Base-by-base conservation (phyloP, 1,140 invertebrate species). In the Zaprionus taronus region DNA sequence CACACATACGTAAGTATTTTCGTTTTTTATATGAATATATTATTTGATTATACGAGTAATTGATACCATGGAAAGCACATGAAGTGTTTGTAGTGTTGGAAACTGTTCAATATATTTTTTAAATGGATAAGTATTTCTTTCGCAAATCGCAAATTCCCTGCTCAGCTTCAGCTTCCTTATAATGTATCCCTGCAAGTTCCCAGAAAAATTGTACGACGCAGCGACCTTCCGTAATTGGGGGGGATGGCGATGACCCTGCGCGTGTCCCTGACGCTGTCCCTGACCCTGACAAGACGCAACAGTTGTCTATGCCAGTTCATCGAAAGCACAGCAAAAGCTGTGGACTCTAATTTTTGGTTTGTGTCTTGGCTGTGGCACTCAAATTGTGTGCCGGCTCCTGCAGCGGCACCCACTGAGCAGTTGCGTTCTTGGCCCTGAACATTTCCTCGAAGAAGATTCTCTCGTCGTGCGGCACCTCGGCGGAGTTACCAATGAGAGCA, bases 371-470 rank as follows among this genome's bases (percentile, higher is more conserved):
- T 77, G 81, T 41, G 44, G 34, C 68, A 38, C 61, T 64, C 73
- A 90, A 91, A 36, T 80, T 90, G 11, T 55, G 82, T 1, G 67
- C 74, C 5, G 83, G 83, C 69, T 92, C 91, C 4, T 92, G 91
- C 2, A 95, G 79, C 20, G 94, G 93, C 17, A 95, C 85, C 94
- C 94, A 95, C 86, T 94, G 94, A 4, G 94, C 94, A 0, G 94
- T 94, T 7, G 94, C 94, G 55, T 93, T 94, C 65, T 94, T 94
- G 28, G 94, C 94, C 9, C 94, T 92, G 57, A 95, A 87, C 76
- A 95, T 93, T 69, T 94, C 93, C 26, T 94, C 93, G 68, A 95
- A 95, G 56, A 95, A 93, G 41, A 94, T 93, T 64, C 90, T 93
- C 41, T 95, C 93, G 44, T 93, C 92, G 0, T 71, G 80, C 57